These are phyloP conservation scores for Lateolabrax maculatus DNA, from an alignment of 2,797 vertebrate genomes.

Conservation along the genomic window DNA sequence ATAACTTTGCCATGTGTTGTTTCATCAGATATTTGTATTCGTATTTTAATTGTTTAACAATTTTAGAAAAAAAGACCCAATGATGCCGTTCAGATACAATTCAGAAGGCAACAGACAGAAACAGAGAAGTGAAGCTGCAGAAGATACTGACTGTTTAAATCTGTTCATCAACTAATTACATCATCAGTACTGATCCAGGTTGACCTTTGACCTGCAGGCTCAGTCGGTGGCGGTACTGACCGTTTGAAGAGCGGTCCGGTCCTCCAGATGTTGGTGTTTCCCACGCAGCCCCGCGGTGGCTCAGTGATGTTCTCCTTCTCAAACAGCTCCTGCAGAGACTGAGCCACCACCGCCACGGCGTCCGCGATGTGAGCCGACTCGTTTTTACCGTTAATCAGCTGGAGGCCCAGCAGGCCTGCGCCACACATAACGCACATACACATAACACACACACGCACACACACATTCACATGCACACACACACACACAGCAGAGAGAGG, in stretches of 20 bases:
- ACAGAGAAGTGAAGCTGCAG: no score
- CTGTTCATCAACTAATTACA: neutral
- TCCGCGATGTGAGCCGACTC: slow-evolving; percentile 97
- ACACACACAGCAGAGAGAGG: slow-evolving; percentile 18
- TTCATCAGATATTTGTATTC: no score
- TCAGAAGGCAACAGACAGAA: neutral
- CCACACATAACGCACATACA: slow-evolving; percentile 28
- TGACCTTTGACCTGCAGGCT: slow-evolving; percentile 15
- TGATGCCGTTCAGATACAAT: no score
- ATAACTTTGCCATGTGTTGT: neutral
- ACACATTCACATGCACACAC: slow-evolving; percentile 19
- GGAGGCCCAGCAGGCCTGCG: slow-evolving; percentile 95
- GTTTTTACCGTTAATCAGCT: slow-evolving; percentile 98
- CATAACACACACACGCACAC: slow-evolving; percentile 24
- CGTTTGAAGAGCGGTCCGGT: slow-evolving; percentile 97
- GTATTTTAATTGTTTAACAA: no score
- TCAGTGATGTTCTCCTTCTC: slow-evolving; percentile 99
- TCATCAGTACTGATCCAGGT: neutral
- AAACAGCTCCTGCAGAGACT: slow-evolving; percentile 97
- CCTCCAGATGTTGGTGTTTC: slow-evolving; percentile 99
- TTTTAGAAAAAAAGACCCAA: no score
- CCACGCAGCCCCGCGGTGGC: slow-evolving; percentile 95
- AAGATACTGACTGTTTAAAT: neutral
- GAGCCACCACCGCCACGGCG: slow-evolving; percentile 94
- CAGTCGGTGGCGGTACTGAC: slow-evolving; percentile 72